These are phyloP conservation scores for Spisula solida DNA, from an alignment of 2,888 invertebrate genomes.

Conservation along the genomic window DNA sequence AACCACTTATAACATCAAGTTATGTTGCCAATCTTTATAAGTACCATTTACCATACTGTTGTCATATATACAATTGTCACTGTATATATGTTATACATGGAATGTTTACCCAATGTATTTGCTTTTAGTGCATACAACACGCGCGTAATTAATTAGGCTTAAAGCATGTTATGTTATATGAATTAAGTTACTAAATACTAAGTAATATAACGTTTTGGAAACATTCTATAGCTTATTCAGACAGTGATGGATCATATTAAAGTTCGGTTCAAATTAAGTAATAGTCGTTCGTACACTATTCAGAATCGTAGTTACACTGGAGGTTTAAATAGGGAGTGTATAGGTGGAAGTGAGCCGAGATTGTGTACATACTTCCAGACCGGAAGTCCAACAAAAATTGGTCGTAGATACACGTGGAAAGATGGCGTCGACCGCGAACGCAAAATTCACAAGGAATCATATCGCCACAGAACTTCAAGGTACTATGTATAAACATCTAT, in stretches of 20 bases:
- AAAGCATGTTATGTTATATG: too few relatives aligned
- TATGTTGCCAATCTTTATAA: neutral
- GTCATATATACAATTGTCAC: neutral
- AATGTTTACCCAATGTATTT: neutral
- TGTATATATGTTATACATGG: neutral
- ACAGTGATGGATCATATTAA: conserved; percentile 45
- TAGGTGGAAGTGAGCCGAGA: conserved; percentile 32
- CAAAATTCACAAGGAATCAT: neutral
- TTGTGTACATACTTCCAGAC: conserved; percentile 19
- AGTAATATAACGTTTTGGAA: too few relatives aligned
- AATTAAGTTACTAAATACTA: too few relatives aligned
- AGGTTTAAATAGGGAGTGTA: conserved; percentile 20
- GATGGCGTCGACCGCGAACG: neutral
- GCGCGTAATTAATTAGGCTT: too few relatives aligned
- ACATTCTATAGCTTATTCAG: too few relatives aligned
- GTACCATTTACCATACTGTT: neutral
- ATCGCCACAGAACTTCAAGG: conserved; percentile 39
- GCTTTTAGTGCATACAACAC: too few relatives aligned
- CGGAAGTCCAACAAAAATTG: conserved; percentile 26
- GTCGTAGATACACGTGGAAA: conserved; percentile 42
- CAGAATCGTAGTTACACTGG: neutral
- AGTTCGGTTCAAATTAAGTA: conserved; percentile 26
- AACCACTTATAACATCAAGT: neutral
- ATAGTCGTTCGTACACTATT: conserved; percentile 8
- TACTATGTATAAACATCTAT: conserved; percentile 19